These are phyloP conservation scores for Drosophila trichaetosa DNA, from an alignment of 2,888 invertebrate species.

Conservation along the genomic window DNA sequence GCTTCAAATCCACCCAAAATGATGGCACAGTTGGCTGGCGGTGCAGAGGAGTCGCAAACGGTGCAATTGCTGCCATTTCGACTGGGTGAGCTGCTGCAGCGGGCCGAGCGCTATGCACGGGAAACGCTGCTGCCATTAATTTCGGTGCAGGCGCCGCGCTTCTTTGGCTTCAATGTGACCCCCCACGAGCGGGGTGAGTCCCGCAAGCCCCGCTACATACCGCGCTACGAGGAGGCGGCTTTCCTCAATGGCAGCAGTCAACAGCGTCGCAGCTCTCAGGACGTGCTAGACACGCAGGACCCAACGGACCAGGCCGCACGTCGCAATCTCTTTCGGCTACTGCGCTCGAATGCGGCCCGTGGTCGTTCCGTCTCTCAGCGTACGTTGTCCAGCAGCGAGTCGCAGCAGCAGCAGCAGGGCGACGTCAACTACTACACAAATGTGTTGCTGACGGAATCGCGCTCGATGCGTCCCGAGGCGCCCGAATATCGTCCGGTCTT, in stretches of 20 bases:
- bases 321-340: constrained; percentile 82
- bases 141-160: constrained; percentile 91
- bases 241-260: constrained; percentile 52
- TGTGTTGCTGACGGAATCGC: constrained; percentile 69
- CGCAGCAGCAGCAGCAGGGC: constrained; percentile 15
- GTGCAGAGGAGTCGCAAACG: constrained; percentile 85
- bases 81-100: constrained; percentile 91
- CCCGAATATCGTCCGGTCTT: constrained; percentile 84
- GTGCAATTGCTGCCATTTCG: constrained; percentile 93
- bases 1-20: constrained; percentile 42
- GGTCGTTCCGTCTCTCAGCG: constrained; percentile 33
- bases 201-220: constrained; percentile 88
- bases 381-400: neutral
- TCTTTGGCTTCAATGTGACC: constrained; percentile 86
- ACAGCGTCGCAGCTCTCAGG: constrained; percentile 38
- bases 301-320: constrained; percentile 49
- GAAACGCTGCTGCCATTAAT: constrained; percentile 91
- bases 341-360: constrained; percentile 55
- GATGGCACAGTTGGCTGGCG: constrained; percentile 56
- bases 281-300: constrained; percentile 43
- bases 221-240: constrained; percentile 85
- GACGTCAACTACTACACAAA: constrained; percentile 82
- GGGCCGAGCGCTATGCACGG: constrained; percentile 92
- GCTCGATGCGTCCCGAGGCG: constrained; percentile 78
- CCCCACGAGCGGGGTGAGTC: constrained; percentile 62